These are phyloP conservation scores for Lateolabrax maculatus DNA, from an alignment of 2,797 vertebrate genomes.

Conservation along the genomic window DNA sequence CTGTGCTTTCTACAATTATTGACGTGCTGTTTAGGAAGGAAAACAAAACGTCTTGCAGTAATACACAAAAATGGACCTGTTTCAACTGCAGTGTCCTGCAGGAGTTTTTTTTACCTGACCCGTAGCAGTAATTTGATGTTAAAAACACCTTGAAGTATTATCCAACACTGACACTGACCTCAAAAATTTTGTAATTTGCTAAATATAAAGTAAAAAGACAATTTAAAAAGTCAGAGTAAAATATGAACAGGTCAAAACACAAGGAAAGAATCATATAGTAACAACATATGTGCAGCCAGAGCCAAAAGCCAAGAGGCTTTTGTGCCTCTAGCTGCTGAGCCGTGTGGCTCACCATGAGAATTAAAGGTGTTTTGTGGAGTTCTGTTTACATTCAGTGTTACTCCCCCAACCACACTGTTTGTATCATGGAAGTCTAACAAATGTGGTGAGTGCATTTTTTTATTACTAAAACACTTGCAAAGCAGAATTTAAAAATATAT, in stretches of 20 bases:
- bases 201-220: neutral
- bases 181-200: neutral
- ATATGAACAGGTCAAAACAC: neutral
- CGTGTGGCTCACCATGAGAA: neutral
- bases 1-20: neutral
- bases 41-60: neutral
- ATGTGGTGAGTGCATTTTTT: neutral
- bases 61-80: neutral
- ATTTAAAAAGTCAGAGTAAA: neutral
- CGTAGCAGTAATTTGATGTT: neutral
- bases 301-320: conserved; percentile 1
- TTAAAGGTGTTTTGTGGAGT: conserved; percentile 1
- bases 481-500: neutral
- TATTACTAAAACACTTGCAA: neutral
- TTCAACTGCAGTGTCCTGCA: neutral
- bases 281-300: neutral
- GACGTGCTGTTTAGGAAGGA: conserved; percentile 6
- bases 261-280: neutral
- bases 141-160: neutral
- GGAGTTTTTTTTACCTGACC: neutral
- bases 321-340: too few relatives aligned
- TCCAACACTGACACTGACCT: neutral
- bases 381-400: neutral
- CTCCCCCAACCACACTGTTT: neutral
- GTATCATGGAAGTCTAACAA: neutral